phyloP scores from a whole-genome alignment of 2,888 invertebrate species.

The Sarcophaga caerulescens region DNA sequence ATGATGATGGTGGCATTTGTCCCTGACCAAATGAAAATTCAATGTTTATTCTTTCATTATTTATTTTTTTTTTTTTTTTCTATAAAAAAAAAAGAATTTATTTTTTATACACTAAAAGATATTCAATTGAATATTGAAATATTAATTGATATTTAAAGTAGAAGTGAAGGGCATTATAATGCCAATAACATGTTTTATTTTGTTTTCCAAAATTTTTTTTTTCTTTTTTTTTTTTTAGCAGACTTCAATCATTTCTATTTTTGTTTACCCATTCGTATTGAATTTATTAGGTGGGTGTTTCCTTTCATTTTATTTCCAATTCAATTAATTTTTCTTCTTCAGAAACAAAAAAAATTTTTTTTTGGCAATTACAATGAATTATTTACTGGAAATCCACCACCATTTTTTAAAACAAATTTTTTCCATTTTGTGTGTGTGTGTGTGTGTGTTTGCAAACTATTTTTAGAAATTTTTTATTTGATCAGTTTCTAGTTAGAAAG shows the following conservation, averaged over 20 bases:
- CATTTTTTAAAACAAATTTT: neutral
- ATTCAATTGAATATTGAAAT: slow-evolving; percentile 14
- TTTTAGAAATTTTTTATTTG: neutral
- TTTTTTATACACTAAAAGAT: neutral
- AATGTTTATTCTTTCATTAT: slow-evolving; percentile 14
- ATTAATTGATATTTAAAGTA: slow-evolving; percentile 9
- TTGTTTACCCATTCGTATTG: neutral
- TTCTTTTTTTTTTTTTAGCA: neutral
- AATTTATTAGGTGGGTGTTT: slow-evolving; percentile 18
- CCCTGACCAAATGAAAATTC: slow-evolving; percentile 55
- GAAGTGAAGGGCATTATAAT: neutral
- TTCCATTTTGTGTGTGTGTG: neutral
- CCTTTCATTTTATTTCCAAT: slow-evolving; percentile 14
- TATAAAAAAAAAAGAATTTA: neutral
- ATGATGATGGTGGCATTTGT: slow-evolving; percentile 37
- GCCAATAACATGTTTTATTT: neutral
- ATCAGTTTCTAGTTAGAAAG: slow-evolving; percentile 39
- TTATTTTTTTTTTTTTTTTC: neutral
- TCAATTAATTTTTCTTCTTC: slow-evolving; percentile 17
- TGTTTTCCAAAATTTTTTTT: neutral
- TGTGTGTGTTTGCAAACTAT: neutral
- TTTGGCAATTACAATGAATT: slow-evolving; percentile 38
- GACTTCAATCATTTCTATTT: neutral
- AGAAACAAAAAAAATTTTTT: neutral
- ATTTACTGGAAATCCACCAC: neutral